Conservation (phyloP, 2,113 vertebrate species). For the Mobula birostris region DNA sequence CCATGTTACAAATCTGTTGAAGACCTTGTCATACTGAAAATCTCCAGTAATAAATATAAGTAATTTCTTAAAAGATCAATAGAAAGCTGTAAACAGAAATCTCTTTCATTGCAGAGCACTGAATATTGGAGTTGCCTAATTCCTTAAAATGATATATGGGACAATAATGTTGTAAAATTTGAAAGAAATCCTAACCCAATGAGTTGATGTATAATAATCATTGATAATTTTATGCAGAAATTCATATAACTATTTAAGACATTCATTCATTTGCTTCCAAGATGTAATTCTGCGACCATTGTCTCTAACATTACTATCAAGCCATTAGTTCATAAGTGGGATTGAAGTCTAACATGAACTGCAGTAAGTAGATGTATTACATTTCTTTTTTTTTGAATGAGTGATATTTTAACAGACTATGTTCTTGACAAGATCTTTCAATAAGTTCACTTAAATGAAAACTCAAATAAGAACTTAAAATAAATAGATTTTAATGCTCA, state of each 20-base stretch:
- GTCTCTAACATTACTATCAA: background rate
- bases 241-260: background rate
- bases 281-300: background rate
- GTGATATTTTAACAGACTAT: background rate
- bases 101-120: background rate
- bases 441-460: background rate
- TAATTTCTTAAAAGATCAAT: too few species aligned
- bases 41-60: too few species aligned
- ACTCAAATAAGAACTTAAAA: background rate
- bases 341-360: background rate
- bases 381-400: background rate
- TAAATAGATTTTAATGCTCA: slow-evolving; percentile 10
- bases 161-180: background rate
- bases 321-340: background rate
- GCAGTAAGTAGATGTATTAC: background rate
- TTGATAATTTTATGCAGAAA: background rate
- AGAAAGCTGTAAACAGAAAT: too few species aligned
- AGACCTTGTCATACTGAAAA: too few species aligned
- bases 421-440: background rate
- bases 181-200: background rate
- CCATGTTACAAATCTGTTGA: too few species aligned
- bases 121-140: background rate
- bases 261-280: background rate
- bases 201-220: background rate
- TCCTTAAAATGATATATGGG: background rate